Conservation (phyloP, 2,797 vertebrate genomes). For the Xerus rutilus region DNA sequence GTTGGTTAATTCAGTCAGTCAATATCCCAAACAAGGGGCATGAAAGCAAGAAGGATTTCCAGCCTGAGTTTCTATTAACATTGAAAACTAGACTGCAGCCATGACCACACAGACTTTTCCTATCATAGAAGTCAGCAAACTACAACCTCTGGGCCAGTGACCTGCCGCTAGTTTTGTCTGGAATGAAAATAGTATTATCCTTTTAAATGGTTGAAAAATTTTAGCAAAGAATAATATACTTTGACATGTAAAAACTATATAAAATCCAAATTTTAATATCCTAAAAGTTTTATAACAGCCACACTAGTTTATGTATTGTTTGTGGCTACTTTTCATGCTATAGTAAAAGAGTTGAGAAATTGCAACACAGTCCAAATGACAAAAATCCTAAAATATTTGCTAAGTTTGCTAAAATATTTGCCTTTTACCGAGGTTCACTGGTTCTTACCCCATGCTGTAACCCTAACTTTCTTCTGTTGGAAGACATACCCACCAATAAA, state of each 20-base stretch:
- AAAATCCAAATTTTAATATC: not conserved
- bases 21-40: not conserved
- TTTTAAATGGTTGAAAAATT: not conserved
- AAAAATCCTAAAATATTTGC: not conserved
- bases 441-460: not conserved
- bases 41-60: not conserved
- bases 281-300: not conserved
- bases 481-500: not conserved
- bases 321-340: not conserved
- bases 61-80: not conserved
- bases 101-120: not conserved
- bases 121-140: not conserved
- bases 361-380: not conserved
- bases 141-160: not conserved
- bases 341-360: not conserved
- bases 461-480: not conserved
- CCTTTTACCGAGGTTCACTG: not conserved
- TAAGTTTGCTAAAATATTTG: not conserved
- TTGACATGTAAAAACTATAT: not conserved
- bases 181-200: not conserved
- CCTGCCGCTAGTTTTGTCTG: not conserved
- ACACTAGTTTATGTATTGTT: not conserved
- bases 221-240: not conserved
- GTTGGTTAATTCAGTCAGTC: not conserved
- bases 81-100: not conserved